phyloP scores from a whole-genome alignment of 2,113 vertebrate genomes.

The Cercopithecus mona region DNA sequence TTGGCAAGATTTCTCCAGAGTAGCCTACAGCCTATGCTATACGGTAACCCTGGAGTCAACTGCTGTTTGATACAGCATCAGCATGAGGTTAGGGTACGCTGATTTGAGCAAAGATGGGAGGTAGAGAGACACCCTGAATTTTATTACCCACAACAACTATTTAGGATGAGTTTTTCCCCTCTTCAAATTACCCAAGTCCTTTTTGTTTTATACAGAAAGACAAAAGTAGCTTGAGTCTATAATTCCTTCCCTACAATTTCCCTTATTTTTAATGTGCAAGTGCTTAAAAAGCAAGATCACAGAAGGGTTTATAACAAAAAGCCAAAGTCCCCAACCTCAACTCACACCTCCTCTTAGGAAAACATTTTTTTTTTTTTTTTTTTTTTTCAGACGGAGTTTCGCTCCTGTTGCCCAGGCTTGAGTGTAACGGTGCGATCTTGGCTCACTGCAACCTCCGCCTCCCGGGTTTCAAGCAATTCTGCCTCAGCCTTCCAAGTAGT shows the following conservation, averaged over 20 bases:
- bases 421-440: too few relatives aligned
- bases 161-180: neutral
- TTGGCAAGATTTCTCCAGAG: neutral
- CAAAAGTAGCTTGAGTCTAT: neutral
- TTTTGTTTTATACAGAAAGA: neutral
- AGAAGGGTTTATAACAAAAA: neutral
- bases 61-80: neutral
- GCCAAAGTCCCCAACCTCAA: neutral
- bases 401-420: too few relatives aligned
- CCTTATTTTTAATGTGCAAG: neutral
- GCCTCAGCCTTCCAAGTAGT: too few relatives aligned
- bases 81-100: neutral
- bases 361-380: neutral
- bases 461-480: too few relatives aligned
- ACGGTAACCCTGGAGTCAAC: neutral
- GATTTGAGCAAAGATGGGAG: neutral
- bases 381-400: too few relatives aligned
- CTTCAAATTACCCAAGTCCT: neutral
- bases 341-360: neutral
- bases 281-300: neutral
- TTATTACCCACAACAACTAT: neutral
- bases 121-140: neutral
- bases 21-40: neutral
- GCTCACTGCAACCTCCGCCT: too few relatives aligned
- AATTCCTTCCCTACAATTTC: neutral